Conservation (phyloP, 2,113 vertebrate species). For the Sitta europaea region DNA sequence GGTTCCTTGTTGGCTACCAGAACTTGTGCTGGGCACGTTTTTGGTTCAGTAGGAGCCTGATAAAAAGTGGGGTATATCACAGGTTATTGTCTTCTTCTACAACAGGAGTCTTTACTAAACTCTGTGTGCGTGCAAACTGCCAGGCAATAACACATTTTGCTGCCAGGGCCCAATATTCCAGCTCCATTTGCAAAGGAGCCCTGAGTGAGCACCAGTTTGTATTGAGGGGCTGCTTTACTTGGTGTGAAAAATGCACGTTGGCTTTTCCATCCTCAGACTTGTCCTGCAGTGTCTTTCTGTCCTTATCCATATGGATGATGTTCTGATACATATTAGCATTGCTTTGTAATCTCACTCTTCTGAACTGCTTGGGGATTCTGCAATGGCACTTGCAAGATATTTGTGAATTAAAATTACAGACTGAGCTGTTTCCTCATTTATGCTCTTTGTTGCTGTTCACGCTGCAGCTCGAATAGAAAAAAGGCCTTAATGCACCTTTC, state of each 20-base stretch:
- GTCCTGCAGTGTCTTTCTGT: not conserved
- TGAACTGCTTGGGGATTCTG: not conserved
- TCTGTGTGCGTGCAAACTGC: not conserved
- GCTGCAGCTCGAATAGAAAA: not conserved
- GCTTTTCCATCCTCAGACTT: not conserved
- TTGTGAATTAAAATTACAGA: not conserved
- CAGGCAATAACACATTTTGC: not conserved
- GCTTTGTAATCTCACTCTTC: not conserved
- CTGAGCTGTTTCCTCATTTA: not conserved
- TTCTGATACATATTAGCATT: not conserved
- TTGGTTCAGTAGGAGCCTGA: not conserved
- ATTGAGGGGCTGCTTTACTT: not conserved
- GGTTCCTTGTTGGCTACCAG: not conserved
- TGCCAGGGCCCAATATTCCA: rapidly evolving
- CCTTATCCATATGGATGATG: not conserved
- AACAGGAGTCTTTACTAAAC: not conserved
- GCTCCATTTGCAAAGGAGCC: not conserved
- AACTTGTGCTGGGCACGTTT: not conserved
- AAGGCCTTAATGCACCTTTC: not conserved
- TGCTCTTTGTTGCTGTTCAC: not conserved
- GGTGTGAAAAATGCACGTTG: not conserved
- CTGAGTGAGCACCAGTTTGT: not conserved
- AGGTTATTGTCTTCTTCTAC: not conserved
- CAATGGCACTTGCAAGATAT: not conserved
- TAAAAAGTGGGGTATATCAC: not conserved